phyloP scores from a whole-genome alignment of 1,140 invertebrate genomes.

The Pomacea maculata region DNA sequence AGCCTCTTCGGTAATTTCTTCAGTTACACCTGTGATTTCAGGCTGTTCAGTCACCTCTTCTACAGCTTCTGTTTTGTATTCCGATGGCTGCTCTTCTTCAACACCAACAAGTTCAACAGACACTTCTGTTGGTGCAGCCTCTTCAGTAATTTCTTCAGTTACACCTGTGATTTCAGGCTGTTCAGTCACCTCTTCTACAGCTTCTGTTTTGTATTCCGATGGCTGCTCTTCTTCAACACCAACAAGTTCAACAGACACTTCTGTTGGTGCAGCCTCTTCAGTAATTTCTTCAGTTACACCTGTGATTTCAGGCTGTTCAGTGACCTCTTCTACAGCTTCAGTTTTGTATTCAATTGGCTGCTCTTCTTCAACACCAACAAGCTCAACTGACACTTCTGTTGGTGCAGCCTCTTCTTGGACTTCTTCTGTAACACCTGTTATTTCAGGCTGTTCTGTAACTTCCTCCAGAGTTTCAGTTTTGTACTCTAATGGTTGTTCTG shows the following conservation, averaged over 20 bases:
- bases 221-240: constrained; percentile 29
- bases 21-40: constrained; percentile 34
- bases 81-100: constrained; percentile 27
- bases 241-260: constrained; percentile 30
- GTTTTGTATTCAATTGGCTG: constrained; percentile 34
- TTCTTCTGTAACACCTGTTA: constrained; percentile 30
- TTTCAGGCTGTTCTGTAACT: constrained; percentile 19
- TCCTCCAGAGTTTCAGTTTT: constrained; percentile 36
- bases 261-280: constrained; percentile 26
- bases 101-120: constrained; percentile 34
- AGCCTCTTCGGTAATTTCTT: constrained; percentile 27
- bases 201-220: constrained; percentile 33
- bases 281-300: constrained; percentile 26
- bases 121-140: constrained; percentile 32
- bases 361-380: constrained; percentile 24
- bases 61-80: constrained; percentile 31
- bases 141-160: constrained; percentile 25
- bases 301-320: constrained; percentile 29
- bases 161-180: constrained; percentile 18
- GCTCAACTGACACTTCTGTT: background rate
- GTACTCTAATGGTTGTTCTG: constrained; percentile 20
- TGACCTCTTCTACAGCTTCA: constrained; percentile 35
- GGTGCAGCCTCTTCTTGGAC: constrained; percentile 22
- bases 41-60: constrained; percentile 33
- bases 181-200: constrained; percentile 26